A percentile compares a stretch with the other conserved stretches of the same genome.
phyloP scores from a whole-genome alignment of 2,797 vertebrate species.

The Buphagus erythrorhynchus region DNA sequence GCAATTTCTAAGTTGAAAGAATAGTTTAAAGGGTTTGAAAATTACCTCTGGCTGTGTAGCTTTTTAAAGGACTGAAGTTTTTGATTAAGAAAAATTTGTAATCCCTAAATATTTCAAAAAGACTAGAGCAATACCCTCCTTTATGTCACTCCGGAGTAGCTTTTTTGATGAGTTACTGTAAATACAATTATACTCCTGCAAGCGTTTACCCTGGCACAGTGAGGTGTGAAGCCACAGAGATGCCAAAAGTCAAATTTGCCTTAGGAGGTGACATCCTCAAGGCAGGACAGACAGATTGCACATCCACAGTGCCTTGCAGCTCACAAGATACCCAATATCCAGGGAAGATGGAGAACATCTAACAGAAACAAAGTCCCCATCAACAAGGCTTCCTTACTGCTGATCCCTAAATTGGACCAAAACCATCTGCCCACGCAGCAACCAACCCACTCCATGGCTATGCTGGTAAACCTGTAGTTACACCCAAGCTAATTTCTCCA shows the following conservation, averaged over 20 bases:
- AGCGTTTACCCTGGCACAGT: neutral
- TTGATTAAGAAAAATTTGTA: neutral
- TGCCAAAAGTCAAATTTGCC: neutral
- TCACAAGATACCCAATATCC: neutral
- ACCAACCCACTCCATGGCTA: neutral
- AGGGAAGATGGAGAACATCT: neutral
- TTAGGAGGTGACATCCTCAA: neutral
- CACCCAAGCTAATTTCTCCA: constrained; percentile 19
- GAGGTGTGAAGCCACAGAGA: rapidly evolving
- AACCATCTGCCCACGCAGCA: neutral
- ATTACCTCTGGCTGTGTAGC: neutral
- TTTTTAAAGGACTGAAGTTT: neutral
- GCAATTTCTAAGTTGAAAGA: neutral
- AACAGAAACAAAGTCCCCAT: neutral
- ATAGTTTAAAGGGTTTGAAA: neutral
- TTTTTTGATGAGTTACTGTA: neutral
- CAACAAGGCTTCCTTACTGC: neutral
- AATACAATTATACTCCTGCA: rapidly evolving
- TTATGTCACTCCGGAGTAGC: neutral
- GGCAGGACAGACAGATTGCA: neutral
- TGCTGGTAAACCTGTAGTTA: constrained; percentile 43
- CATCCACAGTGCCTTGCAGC: neutral
- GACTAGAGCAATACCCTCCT: neutral
- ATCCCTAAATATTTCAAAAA: neutral
- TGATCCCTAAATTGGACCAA: neutral